Base-by-base conservation (phyloP, 2,888 invertebrate species). In the Dicyrtomina minuta region DNA sequence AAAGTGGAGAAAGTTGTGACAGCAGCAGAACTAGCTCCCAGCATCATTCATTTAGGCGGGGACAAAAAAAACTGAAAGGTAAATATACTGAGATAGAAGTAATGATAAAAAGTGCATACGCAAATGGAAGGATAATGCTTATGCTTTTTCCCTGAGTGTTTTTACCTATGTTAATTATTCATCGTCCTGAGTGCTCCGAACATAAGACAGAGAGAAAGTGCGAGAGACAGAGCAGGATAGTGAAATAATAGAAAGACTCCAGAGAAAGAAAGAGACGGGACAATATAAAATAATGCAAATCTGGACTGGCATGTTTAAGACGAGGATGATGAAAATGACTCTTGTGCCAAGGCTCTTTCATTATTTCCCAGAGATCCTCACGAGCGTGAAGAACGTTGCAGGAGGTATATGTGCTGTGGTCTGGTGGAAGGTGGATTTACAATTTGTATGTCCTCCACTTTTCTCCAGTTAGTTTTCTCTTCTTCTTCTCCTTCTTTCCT, bases 231-330 rank as follows among this genome's bases (percentile, higher is more conserved):
- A 33, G 33, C n/a, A n/a, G n/a, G n/a, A n/a, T n/a, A n/a, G n/a
- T n/a, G n/a, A n/a, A n/a, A n/a, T n/a, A n/a, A n/a, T n/a, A n/a
- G n/a, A n/a, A n/a, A n/a, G n/a, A n/a, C n/a, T n/a, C n/a, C n/a
- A 27, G 24, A 27, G 15, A 22, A 15, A 26, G 55, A 46, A 46
- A n/a, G 17, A 6, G 17, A 46, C 5, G 12, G 3, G 46, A 12
- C 3, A 27, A 6, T 26, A 22, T 55, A 26, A 55, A 55, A 55
- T 55, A 55, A 55, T 55, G 55, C 55, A 55, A 55, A 55, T 55
- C 55, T 55, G 55, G 55, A 55, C 55, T 55, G 24, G 26, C 26
- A 55, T 26, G 26, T 55, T 51, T 55, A 55, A 24, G 26, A 24
- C 22, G 13, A 13, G 10, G 20, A 20, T 22, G 51, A 22, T 10